Evolutionary conservation across 2,113 vertebrate genomes (phyloP).

Genomic region (Hypomesus transpacificus): DNA sequence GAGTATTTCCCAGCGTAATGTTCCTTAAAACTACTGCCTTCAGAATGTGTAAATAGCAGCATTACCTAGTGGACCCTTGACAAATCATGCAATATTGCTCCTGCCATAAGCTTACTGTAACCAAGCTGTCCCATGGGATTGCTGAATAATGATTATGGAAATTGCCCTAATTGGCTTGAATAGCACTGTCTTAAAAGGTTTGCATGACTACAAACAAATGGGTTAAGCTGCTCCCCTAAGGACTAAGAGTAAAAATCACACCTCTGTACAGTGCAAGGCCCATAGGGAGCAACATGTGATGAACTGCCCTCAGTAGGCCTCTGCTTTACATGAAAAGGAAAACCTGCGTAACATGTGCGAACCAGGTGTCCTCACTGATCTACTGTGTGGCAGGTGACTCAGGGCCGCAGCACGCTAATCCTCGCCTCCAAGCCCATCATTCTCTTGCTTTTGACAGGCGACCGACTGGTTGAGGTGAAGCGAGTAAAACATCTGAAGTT

Average conservation of each 20-base stretch:
- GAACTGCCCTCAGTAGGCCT: slow-evolving; percentile 27
- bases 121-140: slow-evolving; percentile 39
- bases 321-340: slow-evolving; percentile 29
- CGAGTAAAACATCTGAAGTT: slow-evolving; percentile 72
- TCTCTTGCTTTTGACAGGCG: slow-evolving; percentile 74
- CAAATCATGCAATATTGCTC: slow-evolving; percentile 44
- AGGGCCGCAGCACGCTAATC: slow-evolving; percentile 66
- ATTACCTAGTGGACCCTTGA: slow-evolving; percentile 55
- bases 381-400: slow-evolving; percentile 60
- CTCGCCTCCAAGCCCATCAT: slow-evolving; percentile 58
- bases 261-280: slow-evolving; percentile 6
- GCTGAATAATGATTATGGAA: slow-evolving; percentile 54
- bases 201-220: slow-evolving; percentile 33
- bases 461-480: slow-evolving; percentile 70
- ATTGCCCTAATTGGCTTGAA: slow-evolving; percentile 48
- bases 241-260: slow-evolving; percentile 5
- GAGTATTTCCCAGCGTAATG: slow-evolving; percentile 65
- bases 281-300: slow-evolving; percentile 22
- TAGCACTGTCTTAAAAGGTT: slow-evolving; percentile 32
- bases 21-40: slow-evolving; percentile 49
- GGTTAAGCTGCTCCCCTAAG: slow-evolving; percentile 20
- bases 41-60: slow-evolving; percentile 60
- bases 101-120: slow-evolving; percentile 22
- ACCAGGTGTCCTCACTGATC: slow-evolving; percentile 77
- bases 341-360: slow-evolving; percentile 76